Evolutionary conservation across 2,888 invertebrate species (phyloP).

Genomic region (Neoitamus cyanurus): DNA sequence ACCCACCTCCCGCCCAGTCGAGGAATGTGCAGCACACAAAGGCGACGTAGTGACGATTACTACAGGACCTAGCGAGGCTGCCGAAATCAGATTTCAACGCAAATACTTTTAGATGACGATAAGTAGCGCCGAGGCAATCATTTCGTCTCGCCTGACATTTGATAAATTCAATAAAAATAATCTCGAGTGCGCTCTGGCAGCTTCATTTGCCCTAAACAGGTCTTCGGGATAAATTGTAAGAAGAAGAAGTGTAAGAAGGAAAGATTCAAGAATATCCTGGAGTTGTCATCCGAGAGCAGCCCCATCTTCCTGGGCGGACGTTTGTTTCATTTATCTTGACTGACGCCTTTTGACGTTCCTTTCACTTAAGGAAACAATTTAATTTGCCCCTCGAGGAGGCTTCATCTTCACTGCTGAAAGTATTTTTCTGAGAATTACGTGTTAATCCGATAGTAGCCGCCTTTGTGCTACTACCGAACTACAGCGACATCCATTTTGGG

Average conservation of each 20-base stretch:
- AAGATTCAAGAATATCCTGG: neutral
- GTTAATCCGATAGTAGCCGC: conserved; percentile 12
- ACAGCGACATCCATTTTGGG: conserved; percentile 3
- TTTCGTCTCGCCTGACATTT: neutral
- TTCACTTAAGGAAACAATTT: conserved; percentile 41
- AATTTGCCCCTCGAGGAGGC: conserved; percentile 4
- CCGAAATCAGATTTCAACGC: neutral
- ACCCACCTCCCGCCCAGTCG: neutral
- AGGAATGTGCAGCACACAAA: conserved; percentile 2
- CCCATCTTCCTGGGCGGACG: neutral
- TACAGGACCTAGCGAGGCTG: neutral
- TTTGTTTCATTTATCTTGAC: conserved; percentile 26
- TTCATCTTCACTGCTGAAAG: neutral
- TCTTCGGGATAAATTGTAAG: neutral
- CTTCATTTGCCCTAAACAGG: neutral
- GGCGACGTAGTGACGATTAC: neutral
- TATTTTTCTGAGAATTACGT: neutral
- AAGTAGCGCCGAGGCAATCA: neutral
- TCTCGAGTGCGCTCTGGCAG: neutral
- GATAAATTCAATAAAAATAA: conserved; percentile 39
- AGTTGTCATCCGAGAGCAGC: conserved; percentile 3
- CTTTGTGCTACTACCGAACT: neutral
- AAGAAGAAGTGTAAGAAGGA: neutral
- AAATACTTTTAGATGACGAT: neutral
- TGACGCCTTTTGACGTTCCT: conserved; percentile 23